A percentile compares a stretch with the other conserved stretches of the same genome.
phyloP scores from a whole-genome alignment of 2,797 vertebrate species.

The Labeo calbasu region DNA sequence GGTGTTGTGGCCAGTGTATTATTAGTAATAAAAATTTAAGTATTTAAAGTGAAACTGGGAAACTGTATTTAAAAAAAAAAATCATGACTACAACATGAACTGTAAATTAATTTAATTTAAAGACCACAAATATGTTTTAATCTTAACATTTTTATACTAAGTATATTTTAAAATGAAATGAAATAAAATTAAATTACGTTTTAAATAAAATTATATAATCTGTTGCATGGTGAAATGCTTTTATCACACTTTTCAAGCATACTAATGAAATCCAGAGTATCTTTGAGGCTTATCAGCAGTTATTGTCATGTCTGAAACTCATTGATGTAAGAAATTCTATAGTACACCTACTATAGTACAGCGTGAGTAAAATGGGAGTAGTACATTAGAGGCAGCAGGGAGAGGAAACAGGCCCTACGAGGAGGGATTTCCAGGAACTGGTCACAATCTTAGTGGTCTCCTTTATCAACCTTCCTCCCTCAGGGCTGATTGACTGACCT shows the following conservation, averaged over 20 bases:
- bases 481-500: slow-evolving; percentile 41
- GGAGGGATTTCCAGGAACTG: slow-evolving; percentile 53
- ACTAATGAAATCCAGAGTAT: neutral
- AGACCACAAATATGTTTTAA: too few relatives aligned
- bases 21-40: neutral
- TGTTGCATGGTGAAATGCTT: too few relatives aligned
- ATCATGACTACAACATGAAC: neutral
- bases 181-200: too few relatives aligned
- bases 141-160: too few relatives aligned
- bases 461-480: slow-evolving; percentile 50
- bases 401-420: slow-evolving; percentile 40
- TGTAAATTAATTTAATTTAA: too few relatives aligned
- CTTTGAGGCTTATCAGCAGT: neutral
- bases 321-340: neutral
- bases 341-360: neutral
- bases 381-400: neutral
- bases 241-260: neutral
- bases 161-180: too few relatives aligned
- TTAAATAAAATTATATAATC: too few relatives aligned
- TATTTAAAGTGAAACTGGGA: neutral
- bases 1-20: neutral
- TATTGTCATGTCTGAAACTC: slow-evolving; percentile 2
- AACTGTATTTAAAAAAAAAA: neutral
- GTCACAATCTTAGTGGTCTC: slow-evolving; percentile 37
- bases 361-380: slow-evolving; percentile 18